Percentiles rank a stretch among this genome's conserved stretches.
phyloP scores from a whole-genome alignment of 2,888 invertebrate species.

The Hirtodrosophila confusa region DNA sequence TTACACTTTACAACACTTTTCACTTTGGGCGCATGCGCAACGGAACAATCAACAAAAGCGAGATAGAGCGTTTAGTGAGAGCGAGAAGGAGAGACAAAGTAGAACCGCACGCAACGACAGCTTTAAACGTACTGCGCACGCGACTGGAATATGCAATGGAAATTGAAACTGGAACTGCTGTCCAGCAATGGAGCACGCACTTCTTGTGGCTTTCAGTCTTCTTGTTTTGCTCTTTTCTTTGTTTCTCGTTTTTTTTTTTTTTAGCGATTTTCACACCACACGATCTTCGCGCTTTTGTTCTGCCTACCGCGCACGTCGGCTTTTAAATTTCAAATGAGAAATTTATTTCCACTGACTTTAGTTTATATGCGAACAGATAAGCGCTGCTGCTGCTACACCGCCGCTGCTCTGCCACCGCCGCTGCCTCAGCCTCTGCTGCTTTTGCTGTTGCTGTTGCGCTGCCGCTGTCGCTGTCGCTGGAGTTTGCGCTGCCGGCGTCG shows the following conservation, averaged over 20 bases:
- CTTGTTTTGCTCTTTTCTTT: conserved; percentile 5
- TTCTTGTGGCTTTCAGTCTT: conserved; percentile 33
- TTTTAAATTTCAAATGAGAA: conserved; percentile 82
- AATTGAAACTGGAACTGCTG: conserved; percentile 19
- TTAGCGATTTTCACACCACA: conserved; percentile 54
- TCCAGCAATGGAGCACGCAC: conserved; percentile 49
- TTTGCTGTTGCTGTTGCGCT: conserved; percentile 30
- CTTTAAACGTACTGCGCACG: conserved; percentile 44
- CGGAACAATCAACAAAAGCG: conserved; percentile 17
- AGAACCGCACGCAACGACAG: conserved; percentile 50
- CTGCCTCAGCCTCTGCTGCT: conserved; percentile 38
- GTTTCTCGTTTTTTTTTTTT: conserved; percentile 23
- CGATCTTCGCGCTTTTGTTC: conserved; percentile 54
- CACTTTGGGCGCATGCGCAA: conserved; percentile 49
- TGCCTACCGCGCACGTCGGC: conserved; percentile 68
- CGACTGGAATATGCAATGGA: conserved; percentile 44
- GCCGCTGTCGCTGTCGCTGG: conserved; percentile 25
- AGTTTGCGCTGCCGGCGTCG: conserved; percentile 30
- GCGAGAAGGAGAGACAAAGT: conserved; percentile 1
- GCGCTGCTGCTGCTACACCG: conserved; percentile 55
- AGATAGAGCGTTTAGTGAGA: conserved; percentile 12
- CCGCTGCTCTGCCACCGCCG: conserved; percentile 34
- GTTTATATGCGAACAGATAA: conserved; percentile 81
- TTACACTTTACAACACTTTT: conserved; percentile 23
- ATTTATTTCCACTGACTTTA: conserved; percentile 73